These are phyloP conservation scores for Leistus spinibarbis DNA, from an alignment of 2,888 invertebrate genomes.

Conservation along the genomic window DNA sequence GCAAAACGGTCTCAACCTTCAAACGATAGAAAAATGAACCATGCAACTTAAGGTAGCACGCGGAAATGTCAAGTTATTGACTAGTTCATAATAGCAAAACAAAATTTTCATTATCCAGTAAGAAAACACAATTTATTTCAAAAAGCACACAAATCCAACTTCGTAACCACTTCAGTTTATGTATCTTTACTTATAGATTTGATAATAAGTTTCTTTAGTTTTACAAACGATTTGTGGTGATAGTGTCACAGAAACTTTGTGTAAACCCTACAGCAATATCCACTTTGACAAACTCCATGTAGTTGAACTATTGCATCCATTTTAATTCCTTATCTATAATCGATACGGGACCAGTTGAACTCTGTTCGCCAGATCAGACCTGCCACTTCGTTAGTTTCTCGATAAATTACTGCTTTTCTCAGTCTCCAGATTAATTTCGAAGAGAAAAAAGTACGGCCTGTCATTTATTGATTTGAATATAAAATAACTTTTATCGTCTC, in stretches of 20 bases:
- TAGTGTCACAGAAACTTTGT: slow-evolving; percentile 21
- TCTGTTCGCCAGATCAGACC: background rate
- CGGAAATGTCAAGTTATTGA: background rate
- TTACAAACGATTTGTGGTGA: slow-evolving; percentile 3
- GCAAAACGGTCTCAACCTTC: background rate
- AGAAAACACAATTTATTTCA: no score
- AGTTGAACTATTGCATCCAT: slow-evolving; percentile 32
- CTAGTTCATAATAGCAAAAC: background rate
- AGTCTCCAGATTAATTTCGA: background rate
- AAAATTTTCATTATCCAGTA: background rate
- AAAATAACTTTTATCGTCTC: no score
- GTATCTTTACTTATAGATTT: no score
- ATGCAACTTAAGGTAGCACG: background rate
- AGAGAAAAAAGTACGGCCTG: background rate
- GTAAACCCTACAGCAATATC: slow-evolving; percentile 7
- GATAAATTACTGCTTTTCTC: background rate
- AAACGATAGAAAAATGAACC: background rate
- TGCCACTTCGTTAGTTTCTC: slow-evolving; percentile 16
- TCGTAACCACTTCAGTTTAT: no score
- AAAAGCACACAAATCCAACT: no score
- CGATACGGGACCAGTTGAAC: slow-evolving; percentile 18
- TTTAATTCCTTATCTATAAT: slow-evolving; percentile 33
- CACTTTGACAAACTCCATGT: slow-evolving; percentile 1
- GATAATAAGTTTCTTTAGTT: background rate
- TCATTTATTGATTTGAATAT: background rate